Conservation (phyloP, 2,888 invertebrate species). For the Tethea ocularis region DNA sequence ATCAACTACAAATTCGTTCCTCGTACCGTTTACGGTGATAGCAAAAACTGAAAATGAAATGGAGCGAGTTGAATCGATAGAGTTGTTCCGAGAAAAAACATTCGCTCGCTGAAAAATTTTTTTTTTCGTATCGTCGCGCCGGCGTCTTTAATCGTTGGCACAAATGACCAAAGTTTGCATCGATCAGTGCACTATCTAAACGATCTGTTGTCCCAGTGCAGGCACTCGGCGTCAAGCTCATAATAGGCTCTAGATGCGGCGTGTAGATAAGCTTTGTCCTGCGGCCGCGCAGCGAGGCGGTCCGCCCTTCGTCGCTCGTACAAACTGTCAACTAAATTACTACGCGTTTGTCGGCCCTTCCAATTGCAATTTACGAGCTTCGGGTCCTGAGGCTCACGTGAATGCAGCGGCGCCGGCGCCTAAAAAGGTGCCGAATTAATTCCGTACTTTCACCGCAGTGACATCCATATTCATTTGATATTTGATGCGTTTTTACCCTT, state of each 20-base stretch:
- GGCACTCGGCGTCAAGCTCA: slow-evolving; percentile 71
- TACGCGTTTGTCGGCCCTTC: slow-evolving; percentile 74
- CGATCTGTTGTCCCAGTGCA: slow-evolving; percentile 61
- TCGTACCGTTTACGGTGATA: background rate
- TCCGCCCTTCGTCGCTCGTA: slow-evolving; percentile 43
- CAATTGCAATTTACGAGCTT: slow-evolving; percentile 74
- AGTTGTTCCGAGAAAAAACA: slow-evolving; percentile 2
- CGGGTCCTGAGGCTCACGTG: slow-evolving; percentile 53
- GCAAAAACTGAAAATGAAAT: background rate
- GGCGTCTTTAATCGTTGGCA: slow-evolving; percentile 34
- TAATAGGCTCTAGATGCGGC: slow-evolving; percentile 78
- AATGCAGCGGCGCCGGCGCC: slow-evolving; percentile 58
- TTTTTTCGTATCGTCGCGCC: slow-evolving; percentile 33
- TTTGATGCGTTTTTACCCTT: slow-evolving; percentile 36
- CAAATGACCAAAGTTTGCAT: slow-evolving; percentile 26
- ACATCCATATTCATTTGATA: slow-evolving; percentile 50
- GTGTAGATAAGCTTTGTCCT: slow-evolving; percentile 70
- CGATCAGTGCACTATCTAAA: slow-evolving; percentile 52
- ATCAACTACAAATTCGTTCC: background rate
- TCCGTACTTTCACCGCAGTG: slow-evolving; percentile 47
- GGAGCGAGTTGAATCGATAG: slow-evolving; percentile 4
- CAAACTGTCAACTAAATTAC: slow-evolving; percentile 80
- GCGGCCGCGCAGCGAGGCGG: slow-evolving; percentile 42
- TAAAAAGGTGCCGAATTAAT: slow-evolving; percentile 50
- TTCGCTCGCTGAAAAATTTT: slow-evolving; percentile 22